phyloP scores from a whole-genome alignment of 2,888 invertebrate genomes.

The Drosophila aldrichi region DNA sequence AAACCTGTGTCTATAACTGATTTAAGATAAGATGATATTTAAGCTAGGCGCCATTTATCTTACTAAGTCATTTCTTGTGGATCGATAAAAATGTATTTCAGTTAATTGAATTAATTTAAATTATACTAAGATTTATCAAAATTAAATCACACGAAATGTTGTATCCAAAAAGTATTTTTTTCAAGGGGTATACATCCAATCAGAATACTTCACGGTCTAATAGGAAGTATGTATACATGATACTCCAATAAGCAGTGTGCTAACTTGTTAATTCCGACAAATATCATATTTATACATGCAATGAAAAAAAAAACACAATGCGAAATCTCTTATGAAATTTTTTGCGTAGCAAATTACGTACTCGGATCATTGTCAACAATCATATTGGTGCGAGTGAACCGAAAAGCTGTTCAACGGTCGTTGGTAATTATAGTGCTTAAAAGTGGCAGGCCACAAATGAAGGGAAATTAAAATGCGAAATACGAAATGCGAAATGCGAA shows the following conservation, averaged over 20 bases:
- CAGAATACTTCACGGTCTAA: not conserved
- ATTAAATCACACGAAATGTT: not conserved
- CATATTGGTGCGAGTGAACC: not conserved
- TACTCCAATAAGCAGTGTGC: not conserved
- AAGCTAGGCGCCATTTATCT: not conserved
- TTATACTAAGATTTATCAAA: too few species aligned
- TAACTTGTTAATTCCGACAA: not conserved
- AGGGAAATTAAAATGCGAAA: conserved; percentile 5
- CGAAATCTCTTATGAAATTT: not conserved
- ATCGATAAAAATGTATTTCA: not conserved
- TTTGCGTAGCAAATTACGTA: conserved; percentile 6
- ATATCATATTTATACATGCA: not conserved
- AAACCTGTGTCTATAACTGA: not conserved
- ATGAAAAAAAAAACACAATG: not conserved
- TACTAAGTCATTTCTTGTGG: not conserved
- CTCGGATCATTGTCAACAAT: not conserved
- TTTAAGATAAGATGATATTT: not conserved
- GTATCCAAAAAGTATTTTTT: not conserved
- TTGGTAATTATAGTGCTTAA: conserved; percentile 17
- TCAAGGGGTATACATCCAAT: not conserved
- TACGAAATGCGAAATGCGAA: not conserved
- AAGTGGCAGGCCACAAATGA: conserved; percentile 20
- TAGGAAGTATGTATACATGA: not conserved
- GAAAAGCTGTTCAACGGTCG: conserved; percentile 7
- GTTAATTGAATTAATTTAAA: too few species aligned